phyloP scores from a whole-genome alignment of 2,113 vertebrate species.

The Vulpes lagopus region DNA sequence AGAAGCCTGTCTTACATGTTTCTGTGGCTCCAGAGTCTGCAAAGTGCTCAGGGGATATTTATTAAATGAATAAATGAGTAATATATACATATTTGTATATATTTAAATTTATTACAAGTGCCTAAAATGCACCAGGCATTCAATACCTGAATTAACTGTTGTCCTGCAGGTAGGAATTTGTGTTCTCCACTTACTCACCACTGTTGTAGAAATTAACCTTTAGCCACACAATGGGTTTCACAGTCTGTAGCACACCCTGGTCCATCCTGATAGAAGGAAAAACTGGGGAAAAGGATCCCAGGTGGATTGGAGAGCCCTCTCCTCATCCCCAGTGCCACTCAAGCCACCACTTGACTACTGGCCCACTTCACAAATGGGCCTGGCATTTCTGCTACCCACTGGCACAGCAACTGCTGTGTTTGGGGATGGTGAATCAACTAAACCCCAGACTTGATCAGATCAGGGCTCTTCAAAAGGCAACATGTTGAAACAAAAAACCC shows the following conservation, averaged over 20 bases:
- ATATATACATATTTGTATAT: background rate
- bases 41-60: background rate
- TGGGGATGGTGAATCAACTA: background rate
- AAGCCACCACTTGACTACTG: background rate
- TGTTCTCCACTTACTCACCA: background rate
- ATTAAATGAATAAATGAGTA: background rate
- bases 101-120: background rate
- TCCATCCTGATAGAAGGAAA: background rate
- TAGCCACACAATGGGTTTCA: background rate
- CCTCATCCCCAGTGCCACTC: rapidly evolving
- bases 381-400: background rate
- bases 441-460: background rate
- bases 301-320: too few relatives aligned
- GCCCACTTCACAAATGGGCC: background rate
- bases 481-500: background rate
- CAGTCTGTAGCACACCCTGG: background rate
- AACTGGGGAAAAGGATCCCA: background rate
- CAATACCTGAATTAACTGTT: background rate
- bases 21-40: background rate
- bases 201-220: background rate
- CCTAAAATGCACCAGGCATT: background rate
- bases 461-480: background rate
- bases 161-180: background rate
- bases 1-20: background rate
- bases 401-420: background rate